phyloP scores from a whole-genome alignment of 2,113 vertebrate genomes.

The Alexandromys fortis region DNA sequence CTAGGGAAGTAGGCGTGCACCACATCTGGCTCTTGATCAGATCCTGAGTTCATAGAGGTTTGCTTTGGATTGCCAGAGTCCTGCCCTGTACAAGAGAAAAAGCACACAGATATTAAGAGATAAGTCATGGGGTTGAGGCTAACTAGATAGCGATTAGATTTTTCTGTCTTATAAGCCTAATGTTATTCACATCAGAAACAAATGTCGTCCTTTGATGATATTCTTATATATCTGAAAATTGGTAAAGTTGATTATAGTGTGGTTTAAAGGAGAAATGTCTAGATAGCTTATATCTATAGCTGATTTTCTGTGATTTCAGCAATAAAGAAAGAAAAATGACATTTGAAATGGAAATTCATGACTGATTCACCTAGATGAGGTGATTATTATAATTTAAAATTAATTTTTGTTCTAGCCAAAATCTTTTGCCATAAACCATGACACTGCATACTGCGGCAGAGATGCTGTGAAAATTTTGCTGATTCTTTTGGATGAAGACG shows the following conservation, averaged over 20 bases:
- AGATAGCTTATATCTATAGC: not conserved
- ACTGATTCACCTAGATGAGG: not conserved
- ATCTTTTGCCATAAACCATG: slow-evolving; percentile 92
- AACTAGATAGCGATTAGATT: not conserved
- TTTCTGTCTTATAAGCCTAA: slow-evolving; percentile 20
- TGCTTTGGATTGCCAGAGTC: not conserved
- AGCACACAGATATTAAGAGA: not conserved
- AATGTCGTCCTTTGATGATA: not conserved
- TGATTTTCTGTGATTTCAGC: slow-evolving; percentile 1
- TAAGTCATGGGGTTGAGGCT: not conserved
- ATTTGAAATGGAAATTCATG: slow-evolving; percentile 10
- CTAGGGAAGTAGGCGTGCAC: not conserved
- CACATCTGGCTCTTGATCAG: not conserved
- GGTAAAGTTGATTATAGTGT: slow-evolving; percentile 16
- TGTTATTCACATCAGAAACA: slow-evolving; percentile 38
- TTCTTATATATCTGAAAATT: slow-evolving; percentile 38
- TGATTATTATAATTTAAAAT: slow-evolving; percentile 49
- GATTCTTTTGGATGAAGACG: slow-evolving; percentile 93
- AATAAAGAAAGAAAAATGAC: not conserved
- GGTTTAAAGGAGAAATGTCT: not conserved
- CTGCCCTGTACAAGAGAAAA: not conserved
- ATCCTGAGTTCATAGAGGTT: not conserved
- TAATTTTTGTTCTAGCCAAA: slow-evolving; percentile 89
- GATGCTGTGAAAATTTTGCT: slow-evolving; percentile 92
- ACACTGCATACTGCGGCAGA: slow-evolving; percentile 92